These are phyloP conservation scores for Gymnopithys bicolor DNA, from an alignment of 2,797 vertebrate species.

Conservation along the genomic window DNA sequence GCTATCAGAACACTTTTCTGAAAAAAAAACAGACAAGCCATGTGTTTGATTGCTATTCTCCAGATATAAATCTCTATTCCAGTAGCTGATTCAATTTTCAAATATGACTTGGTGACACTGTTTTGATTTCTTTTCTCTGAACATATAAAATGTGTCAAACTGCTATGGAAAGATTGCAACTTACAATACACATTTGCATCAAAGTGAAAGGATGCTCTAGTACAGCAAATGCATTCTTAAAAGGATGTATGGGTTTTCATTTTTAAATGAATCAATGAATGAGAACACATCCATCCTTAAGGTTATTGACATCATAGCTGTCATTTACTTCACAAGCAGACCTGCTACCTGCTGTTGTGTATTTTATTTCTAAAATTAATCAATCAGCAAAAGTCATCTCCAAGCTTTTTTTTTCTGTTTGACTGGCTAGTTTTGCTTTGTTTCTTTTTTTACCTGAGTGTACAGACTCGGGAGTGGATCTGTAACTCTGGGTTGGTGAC, in stretches of 20 bases:
- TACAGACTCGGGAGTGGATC: constrained; percentile 87
- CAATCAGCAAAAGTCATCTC: background rate
- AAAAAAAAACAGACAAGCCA: background rate
- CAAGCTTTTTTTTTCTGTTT: background rate
- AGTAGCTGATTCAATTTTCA: constrained; percentile 35
- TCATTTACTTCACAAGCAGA: background rate
- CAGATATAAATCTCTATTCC: constrained; percentile 13
- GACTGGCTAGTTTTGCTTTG: background rate
- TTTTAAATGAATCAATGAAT: constrained; percentile 1
- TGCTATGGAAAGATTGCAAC: background rate
- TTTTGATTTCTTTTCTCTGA: constrained; percentile 45
- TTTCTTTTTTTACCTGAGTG: constrained; percentile 85
- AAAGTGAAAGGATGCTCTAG: background rate
- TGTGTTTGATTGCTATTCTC: background rate
- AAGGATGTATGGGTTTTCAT: constrained; percentile 34
- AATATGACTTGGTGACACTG: background rate
- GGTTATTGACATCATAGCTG: background rate
- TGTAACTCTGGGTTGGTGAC: constrained; percentile 91
- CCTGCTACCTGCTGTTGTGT: background rate
- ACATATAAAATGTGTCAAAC: constrained; percentile 21
- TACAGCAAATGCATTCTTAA: background rate
- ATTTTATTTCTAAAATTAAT: background rate
- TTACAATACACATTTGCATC: background rate
- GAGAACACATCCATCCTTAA: background rate
- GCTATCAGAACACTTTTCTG: background rate